A percentile compares a stretch with the other conserved stretches of the same genome.
phyloP scores from a whole-genome alignment of 1,140 invertebrate species.

The Hycleus phaleratus region DNA sequence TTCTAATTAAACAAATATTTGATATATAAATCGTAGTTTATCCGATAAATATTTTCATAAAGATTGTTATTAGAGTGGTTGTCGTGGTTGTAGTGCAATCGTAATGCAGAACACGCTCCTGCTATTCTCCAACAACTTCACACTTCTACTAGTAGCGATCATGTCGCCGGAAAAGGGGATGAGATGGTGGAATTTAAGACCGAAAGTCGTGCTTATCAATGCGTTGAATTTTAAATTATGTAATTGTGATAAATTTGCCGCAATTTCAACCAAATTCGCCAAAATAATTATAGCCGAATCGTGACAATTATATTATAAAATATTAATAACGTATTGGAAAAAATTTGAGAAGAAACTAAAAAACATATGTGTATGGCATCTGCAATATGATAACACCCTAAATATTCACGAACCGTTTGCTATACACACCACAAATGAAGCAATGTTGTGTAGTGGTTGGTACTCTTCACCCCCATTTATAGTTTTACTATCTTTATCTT shows the following conservation, averaged over 20 bases:
- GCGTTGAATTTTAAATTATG: constrained; percentile 15
- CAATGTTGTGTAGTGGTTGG: constrained; percentile 8
- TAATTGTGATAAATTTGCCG: constrained; percentile 18
- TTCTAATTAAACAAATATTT: not conserved
- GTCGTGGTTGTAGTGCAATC: not conserved
- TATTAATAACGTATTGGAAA: too few relatives aligned
- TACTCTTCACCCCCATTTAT: constrained; percentile 1
- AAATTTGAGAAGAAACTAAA: too few relatives aligned
- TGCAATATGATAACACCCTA: constrained; percentile 28
- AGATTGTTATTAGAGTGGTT: not conserved
- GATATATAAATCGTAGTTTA: not conserved
- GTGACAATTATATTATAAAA: too few relatives aligned
- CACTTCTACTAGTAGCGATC: constrained; percentile 21
- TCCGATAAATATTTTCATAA: too few relatives aligned
- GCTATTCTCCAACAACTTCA: constrained; percentile 33
- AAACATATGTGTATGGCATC: constrained; percentile 15
- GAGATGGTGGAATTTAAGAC: constrained; percentile 9
- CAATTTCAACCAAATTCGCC: too few relatives aligned
- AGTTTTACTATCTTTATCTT: constrained; percentile 23
- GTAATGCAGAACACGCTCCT: constrained; percentile 20
- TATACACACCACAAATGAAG: constrained; percentile 22
- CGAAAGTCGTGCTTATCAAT: constrained; percentile 19
- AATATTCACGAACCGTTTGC: constrained; percentile 30
- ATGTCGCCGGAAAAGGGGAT: constrained; percentile 8
- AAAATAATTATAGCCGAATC: too few relatives aligned